Base-by-base conservation (phyloP, 2,797 vertebrate genomes). In the Morelia viridis region DNA sequence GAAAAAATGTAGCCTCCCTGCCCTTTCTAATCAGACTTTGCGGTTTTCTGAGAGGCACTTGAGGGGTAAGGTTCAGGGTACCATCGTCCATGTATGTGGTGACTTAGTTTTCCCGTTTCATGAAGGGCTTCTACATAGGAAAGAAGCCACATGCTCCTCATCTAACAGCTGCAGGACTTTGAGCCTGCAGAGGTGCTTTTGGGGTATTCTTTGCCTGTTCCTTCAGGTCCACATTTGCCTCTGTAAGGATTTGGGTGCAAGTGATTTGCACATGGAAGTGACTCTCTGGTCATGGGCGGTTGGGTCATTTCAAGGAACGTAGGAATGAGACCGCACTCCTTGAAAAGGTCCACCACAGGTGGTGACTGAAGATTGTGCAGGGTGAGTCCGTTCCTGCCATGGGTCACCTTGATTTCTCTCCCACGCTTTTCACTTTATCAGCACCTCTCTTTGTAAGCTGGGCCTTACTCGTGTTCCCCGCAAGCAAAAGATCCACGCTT, bases 321-420 rank as follows among this genome's bases (percentile, higher is more conserved):
- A 94, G 95, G 94, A 89, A 87, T 89, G 60, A 92, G 90, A 85
- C 94, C 94, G 94, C 94, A 94, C 85, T 95, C 90, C 94, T 96
- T 94, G 94, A 93, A 95, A 95, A 89, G 93, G 86, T 96, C 90
- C 93, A 92, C 94, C 83, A n/a, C 94, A 92, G 57, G 93, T 92
- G 92, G 85, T 89, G 95, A 96, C 96, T 92, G 91, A 91, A 90
- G 89, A 94, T 96, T 96, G 91, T 85, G 96, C 95, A 91, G 96
- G 97, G 97, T 97, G 97, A 94, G 98, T 98, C 98, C 94, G 96
- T 96, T 96, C 97, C 95, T 97, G 97, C 98, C 98, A 92, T 98
- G 98, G 98, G 98, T 98, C 98, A 98, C 97, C 97, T 97, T 97
- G 96, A 96, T 92, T 94, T 94, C 91, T 85, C 95, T 85, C 95